These are phyloP conservation scores for Nibea coibor DNA, from an alignment of 2,113 vertebrate species.

Conservation along the genomic window DNA sequence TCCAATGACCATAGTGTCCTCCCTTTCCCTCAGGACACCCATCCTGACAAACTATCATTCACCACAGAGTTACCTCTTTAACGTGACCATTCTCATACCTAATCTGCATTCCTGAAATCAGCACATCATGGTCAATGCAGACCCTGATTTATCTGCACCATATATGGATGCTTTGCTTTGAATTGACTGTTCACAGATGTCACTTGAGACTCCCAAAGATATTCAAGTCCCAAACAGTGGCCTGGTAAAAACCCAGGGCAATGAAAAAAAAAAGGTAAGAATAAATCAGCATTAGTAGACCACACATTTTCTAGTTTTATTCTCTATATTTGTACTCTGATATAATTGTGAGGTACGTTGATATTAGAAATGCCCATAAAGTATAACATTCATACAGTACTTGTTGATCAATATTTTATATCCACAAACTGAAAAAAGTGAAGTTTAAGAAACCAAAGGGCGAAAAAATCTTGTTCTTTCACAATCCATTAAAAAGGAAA, in stretches of 20 bases:
- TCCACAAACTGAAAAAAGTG: not conserved
- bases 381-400: not conserved
- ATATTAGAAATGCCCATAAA: not conserved
- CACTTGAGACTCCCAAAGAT: too few relatives aligned
- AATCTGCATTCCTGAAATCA: too few relatives aligned
- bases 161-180: not conserved
- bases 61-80: too few relatives aligned
- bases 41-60: too few relatives aligned
- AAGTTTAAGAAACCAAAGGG: too few relatives aligned
- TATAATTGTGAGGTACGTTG: not conserved
- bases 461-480: not conserved
- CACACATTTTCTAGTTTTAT: too few relatives aligned
- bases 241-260: too few relatives aligned
- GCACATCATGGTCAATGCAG: not conserved
- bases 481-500: not conserved
- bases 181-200: not conserved
- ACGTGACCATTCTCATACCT: too few relatives aligned
- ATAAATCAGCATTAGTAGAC: too few relatives aligned
- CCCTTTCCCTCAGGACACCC: not conserved
- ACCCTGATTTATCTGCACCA: not conserved
- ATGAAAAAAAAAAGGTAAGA: too few relatives aligned
- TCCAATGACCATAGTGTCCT: too few relatives aligned
- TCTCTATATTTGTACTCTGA: not conserved
- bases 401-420: not conserved
- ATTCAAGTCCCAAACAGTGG: too few relatives aligned